phyloP scores from a whole-genome alignment of 1,140 invertebrate species.

The Campoletis sonorensis region DNA sequence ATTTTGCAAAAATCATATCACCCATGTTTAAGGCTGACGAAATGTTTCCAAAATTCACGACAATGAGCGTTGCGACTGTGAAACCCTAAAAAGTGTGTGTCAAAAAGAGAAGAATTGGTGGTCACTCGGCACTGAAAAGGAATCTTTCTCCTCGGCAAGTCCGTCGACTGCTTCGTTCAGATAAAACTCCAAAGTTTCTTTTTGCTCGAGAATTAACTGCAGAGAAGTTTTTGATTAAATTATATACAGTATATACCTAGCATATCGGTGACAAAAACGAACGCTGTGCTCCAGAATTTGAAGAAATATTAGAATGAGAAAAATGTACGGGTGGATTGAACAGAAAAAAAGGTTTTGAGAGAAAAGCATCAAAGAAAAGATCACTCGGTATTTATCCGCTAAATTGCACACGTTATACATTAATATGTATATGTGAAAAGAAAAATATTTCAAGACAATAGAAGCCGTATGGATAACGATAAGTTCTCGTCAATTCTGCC shows the following conservation, averaged over 20 bases:
- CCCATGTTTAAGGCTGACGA: too few species aligned
- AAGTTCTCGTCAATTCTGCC: slow-evolving; percentile 40
- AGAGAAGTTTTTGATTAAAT: too few species aligned
- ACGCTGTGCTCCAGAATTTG: not conserved
- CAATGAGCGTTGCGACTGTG: not conserved
- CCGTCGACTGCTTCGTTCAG: too few species aligned
- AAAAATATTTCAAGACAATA: slow-evolving; percentile 32
- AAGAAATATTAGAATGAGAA: not conserved
- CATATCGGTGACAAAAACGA: not conserved
- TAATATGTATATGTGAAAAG: too few species aligned
- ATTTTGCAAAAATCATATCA: not conserved
- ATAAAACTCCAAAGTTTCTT: too few species aligned
- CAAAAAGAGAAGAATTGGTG: not conserved
- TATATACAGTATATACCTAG: not conserved
- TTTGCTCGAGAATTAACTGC: too few species aligned
- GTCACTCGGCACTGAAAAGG: not conserved
- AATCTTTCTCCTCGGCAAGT: too few species aligned
- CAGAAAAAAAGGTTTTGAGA: not conserved
- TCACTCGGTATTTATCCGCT: not conserved
- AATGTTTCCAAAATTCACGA: not conserved
- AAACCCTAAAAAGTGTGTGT: not conserved
- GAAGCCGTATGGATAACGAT: slow-evolving; percentile 5
- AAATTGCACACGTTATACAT: slow-evolving; percentile 8
- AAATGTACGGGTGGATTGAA: not conserved
- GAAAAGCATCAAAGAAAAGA: not conserved